Conservation (phyloP, 1,140 invertebrate species). For the Drosophila dunni region DNA sequence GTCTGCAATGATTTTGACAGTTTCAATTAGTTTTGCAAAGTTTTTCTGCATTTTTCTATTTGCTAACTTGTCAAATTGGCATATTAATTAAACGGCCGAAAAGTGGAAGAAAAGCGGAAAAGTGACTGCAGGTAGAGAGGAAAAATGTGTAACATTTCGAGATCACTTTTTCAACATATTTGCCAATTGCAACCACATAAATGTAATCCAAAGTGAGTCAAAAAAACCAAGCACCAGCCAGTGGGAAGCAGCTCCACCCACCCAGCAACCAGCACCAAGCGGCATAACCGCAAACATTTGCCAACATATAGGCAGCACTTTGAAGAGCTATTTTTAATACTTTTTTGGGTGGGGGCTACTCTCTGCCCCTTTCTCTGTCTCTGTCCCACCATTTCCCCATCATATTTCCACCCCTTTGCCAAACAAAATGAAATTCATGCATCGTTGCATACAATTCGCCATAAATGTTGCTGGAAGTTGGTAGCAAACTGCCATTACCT, state of each 20-base stretch:
- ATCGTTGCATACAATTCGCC: constrained; percentile 76
- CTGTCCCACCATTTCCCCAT: not conserved
- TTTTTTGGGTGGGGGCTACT: constrained; percentile 36
- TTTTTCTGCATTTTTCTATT: constrained; percentile 35
- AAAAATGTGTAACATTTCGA: constrained; percentile 39
- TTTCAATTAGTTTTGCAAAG: constrained; percentile 62
- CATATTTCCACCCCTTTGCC: not conserved
- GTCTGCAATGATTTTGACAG: constrained; percentile 60
- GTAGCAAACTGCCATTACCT: constrained; percentile 66
- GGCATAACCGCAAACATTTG: constrained; percentile 74
- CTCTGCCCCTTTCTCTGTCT: no score
- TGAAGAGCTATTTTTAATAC: constrained; percentile 78
- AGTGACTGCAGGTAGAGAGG: constrained; percentile 14
- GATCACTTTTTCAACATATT: constrained; percentile 42
- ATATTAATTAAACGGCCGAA: constrained; percentile 46
- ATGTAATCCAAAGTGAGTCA: constrained; percentile 69
- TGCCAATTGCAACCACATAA: constrained; percentile 70
- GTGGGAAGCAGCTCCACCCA: not conserved
- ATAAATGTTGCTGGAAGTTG: constrained; percentile 69
- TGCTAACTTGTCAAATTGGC: constrained; percentile 51
- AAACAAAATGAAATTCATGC: constrained; percentile 74
- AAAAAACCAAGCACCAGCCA: not conserved
- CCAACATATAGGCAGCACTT: constrained; percentile 71
- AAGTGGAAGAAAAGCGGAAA: not conserved
- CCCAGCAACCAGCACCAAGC: not conserved